These are phyloP conservation scores for Trichacis sp. DNA, from an alignment of 2,888 invertebrate species.

Conservation along the genomic window DNA sequence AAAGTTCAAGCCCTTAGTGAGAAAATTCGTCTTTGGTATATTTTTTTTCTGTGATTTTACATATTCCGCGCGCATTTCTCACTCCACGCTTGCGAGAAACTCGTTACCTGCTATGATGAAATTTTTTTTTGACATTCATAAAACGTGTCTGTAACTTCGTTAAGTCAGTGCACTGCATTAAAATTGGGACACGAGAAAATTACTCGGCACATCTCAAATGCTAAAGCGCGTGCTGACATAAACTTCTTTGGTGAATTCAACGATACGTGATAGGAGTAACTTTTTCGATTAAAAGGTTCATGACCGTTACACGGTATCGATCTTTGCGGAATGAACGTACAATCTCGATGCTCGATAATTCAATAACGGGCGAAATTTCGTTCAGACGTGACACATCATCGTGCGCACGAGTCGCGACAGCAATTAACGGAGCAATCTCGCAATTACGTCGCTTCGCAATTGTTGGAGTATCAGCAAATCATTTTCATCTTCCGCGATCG, in stretches of 20 bases:
- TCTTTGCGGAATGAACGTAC: neutral
- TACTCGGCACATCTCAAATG: slow-evolving; percentile 4
- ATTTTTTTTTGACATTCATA: neutral
- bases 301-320: neutral
- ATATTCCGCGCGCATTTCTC: neutral
- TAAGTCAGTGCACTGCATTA: slow-evolving; percentile 26
- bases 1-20: too few relatives aligned
- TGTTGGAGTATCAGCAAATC: slow-evolving; percentile 27
- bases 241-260: neutral
- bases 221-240: neutral
- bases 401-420: slow-evolving; percentile 12
- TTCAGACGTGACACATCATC: slow-evolving; percentile 14
- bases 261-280: neutral
- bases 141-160: slow-evolving; percentile 16
- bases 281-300: neutral
- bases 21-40: too few relatives aligned
- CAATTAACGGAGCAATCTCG: slow-evolving; percentile 35
- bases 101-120: neutral
- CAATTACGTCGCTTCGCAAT: slow-evolving; percentile 28
- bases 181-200: slow-evolving; percentile 25
- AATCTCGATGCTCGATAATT: slow-evolving; percentile 26
- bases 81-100: too few relatives aligned
- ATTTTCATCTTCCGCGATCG: slow-evolving; percentile 1
- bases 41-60: neutral
- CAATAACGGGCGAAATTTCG: slow-evolving; percentile 22